Evolutionary conservation across 53 echinoderm and acorn worm genomes (phyloP).

Genomic region (Crossaster papposus): DNA sequence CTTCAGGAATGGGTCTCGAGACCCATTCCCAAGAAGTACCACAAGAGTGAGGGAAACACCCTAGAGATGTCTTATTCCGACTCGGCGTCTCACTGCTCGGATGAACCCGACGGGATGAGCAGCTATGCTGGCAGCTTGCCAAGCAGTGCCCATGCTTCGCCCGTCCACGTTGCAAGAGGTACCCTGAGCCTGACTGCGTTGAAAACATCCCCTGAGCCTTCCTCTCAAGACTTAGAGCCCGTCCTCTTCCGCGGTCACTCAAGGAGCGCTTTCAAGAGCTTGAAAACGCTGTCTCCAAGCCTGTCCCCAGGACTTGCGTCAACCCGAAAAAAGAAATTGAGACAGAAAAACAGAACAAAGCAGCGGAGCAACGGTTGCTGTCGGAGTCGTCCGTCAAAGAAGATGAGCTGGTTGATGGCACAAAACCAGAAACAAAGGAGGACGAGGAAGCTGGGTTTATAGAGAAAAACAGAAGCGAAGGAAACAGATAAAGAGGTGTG

Average conservation of each 20-base stretch:
- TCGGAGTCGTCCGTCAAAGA: neutral
- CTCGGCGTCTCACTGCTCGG: conserved; percentile 37
- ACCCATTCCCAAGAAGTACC: conserved; percentile 49
- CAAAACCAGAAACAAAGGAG: neutral
- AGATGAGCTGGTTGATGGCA: neutral
- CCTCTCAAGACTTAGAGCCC: conserved; percentile 59
- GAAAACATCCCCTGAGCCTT: conserved; percentile 45
- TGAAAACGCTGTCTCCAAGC: conserved; percentile 83
- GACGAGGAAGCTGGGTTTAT: neutral
- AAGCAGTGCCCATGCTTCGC: conserved; percentile 77
- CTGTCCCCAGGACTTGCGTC: conserved; percentile 71
- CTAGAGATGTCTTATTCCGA: conserved; percentile 52
- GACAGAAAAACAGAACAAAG: conserved; percentile 33
- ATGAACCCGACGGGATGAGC: conserved; percentile 45
- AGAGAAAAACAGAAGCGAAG: neutral
- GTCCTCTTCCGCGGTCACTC: conserved; percentile 78
- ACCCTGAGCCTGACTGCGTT: neutral
- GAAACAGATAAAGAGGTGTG: neutral
- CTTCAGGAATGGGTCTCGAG: conserved; percentile 78
- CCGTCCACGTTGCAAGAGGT: conserved; percentile 50
- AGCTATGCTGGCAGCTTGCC: conserved; percentile 79
- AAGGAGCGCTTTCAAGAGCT: conserved; percentile 83
- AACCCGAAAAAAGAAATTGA: conserved; percentile 76
- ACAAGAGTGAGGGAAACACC: conserved; percentile 48
- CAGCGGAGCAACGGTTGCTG: neutral